Conservation (phyloP, 2,888 invertebrate species). For the Eilema griseolum region DNA sequence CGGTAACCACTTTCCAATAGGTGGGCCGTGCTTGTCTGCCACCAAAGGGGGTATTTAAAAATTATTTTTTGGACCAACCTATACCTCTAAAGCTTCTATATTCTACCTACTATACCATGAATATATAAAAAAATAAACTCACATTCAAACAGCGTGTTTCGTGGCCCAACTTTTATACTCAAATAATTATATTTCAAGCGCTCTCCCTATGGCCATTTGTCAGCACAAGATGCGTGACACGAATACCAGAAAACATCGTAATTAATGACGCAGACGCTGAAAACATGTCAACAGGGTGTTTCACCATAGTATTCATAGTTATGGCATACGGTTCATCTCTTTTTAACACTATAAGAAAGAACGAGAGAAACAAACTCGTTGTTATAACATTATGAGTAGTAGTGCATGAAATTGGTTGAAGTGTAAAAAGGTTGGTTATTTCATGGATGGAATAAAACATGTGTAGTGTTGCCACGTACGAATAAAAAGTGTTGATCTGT, state of each 20-base stretch:
- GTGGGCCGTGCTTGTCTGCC: too few relatives aligned
- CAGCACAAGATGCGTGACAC: conserved; percentile 54
- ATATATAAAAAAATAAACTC: background rate
- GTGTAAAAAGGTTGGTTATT: background rate
- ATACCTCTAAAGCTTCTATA: too few relatives aligned
- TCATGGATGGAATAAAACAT: background rate
- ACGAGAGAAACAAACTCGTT: background rate
- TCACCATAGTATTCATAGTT: conserved; percentile 40
- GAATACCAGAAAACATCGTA: conserved; percentile 48
- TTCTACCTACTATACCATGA: too few relatives aligned
- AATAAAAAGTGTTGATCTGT: conserved; percentile 6
- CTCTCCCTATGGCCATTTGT: conserved; percentile 58
- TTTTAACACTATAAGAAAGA: conserved; percentile 7
- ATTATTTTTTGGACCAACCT: background rate
- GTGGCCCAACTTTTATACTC: conserved; percentile 33
- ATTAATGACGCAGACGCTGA: conserved; percentile 54
- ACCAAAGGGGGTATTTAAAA: too few relatives aligned
- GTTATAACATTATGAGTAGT: background rate
- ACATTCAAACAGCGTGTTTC: background rate
- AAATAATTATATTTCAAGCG: conserved; percentile 57
- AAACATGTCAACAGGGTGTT: conserved; percentile 31
- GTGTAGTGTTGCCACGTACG: background rate
- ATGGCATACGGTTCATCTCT: conserved; percentile 12
- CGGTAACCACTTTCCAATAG: too few relatives aligned
- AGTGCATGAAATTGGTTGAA: background rate